These are phyloP conservation scores for Drosophila gaucha DNA, from an alignment of 2,888 invertebrate genomes.

Conservation along the genomic window DNA sequence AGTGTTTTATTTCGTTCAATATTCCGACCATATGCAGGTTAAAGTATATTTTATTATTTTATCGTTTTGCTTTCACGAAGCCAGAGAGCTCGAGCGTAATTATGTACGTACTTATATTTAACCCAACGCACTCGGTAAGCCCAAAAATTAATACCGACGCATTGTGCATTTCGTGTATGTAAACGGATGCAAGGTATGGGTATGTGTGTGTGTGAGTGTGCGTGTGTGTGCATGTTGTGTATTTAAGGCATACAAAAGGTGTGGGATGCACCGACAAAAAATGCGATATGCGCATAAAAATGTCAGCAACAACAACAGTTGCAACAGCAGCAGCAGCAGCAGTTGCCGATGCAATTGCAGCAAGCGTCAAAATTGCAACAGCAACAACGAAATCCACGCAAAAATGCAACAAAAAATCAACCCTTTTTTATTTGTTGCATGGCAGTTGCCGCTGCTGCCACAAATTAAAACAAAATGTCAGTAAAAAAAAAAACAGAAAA, in stretches of 20 bases:
- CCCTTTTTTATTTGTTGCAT: constrained; percentile 62
- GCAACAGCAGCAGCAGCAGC: constrained; percentile 24
- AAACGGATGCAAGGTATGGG: neutral
- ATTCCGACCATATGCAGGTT: neutral
- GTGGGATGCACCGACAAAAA: constrained; percentile 77
- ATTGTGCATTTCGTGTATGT: constrained; percentile 27
- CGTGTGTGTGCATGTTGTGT: constrained; percentile 22
- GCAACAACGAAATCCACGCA: constrained; percentile 36
- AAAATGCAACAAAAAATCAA: constrained; percentile 71
- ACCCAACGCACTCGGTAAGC: constrained; percentile 19
- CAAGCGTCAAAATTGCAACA: constrained; percentile 71
- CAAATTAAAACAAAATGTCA: constrained; percentile 82
- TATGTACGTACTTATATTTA: constrained; percentile 30
- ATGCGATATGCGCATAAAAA: constrained; percentile 73
- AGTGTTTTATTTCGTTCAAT: neutral
- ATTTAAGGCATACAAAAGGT: constrained; percentile 56
- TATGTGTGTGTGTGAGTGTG: constrained; percentile 14
- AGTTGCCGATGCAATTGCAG: constrained; percentile 67
- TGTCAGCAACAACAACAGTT: constrained; percentile 52
- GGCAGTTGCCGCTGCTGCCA: constrained; percentile 57
- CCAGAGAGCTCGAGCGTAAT: constrained; percentile 22
- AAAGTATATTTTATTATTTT: constrained; percentile 7
- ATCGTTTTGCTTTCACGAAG: constrained; percentile 19
- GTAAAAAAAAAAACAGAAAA: constrained; percentile 50
- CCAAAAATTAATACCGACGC: constrained; percentile 49